These are phyloP conservation scores for Rapana venosa DNA, from an alignment of 2,888 invertebrate species.

Conservation along the genomic window DNA sequence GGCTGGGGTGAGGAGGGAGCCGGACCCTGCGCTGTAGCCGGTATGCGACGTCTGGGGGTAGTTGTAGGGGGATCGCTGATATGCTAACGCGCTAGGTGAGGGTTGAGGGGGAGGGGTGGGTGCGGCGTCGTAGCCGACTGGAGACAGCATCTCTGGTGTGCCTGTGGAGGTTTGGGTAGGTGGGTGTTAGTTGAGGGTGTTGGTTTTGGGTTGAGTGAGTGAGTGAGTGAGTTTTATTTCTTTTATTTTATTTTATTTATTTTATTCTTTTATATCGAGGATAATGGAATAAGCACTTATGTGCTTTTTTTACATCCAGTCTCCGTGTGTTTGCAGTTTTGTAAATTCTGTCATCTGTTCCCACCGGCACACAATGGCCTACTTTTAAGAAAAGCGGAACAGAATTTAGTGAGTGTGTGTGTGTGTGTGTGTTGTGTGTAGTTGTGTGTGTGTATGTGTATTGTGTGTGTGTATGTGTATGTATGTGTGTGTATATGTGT, in stretches of 20 bases:
- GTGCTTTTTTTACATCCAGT: too few relatives aligned
- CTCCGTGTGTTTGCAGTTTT: too few relatives aligned
- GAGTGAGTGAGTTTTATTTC: neutral
- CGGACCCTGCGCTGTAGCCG: neutral
- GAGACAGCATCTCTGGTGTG: constrained; percentile 74
- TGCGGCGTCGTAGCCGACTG: constrained; percentile 68
- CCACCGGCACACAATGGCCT: too few relatives aligned
- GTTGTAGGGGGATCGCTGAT: constrained; percentile 52
- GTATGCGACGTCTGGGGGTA: constrained; percentile 39
- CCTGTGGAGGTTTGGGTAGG: constrained; percentile 54
- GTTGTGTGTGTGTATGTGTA: constrained; percentile 18
- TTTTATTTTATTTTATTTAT: too few relatives aligned
- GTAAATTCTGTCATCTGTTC: too few relatives aligned
- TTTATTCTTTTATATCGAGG: too few relatives aligned
- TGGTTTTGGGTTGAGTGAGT: neutral
- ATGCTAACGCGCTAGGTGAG: constrained; percentile 69
- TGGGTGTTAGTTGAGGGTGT: neutral
- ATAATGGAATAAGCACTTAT: too few relatives aligned
- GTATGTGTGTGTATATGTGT: neutral
- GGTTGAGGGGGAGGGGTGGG: constrained; percentile 74
- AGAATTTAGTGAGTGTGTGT: neutral
- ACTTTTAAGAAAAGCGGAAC: too few relatives aligned
- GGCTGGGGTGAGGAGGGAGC: constrained; percentile 9
- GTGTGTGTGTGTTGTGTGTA: constrained; percentile 17
- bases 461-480: neutral